Base-by-base conservation (phyloP, 2,888 invertebrate species). In the Phaonia tiefii region DNA sequence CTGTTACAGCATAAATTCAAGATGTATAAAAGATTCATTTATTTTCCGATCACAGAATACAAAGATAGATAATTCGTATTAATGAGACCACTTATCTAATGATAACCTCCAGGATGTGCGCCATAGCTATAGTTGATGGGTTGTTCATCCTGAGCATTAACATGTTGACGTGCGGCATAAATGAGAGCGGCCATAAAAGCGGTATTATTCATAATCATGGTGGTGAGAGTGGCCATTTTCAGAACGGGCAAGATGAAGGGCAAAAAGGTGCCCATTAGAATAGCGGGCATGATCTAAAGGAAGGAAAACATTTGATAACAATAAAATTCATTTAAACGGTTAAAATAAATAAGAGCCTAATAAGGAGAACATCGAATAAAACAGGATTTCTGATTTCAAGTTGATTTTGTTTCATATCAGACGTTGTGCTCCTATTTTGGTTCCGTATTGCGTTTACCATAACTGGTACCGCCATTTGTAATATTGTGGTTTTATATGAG, bases 161-260 rank as follows among this genome's bases (percentile, higher is more conserved):
- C 88, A 79, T 89, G 88, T 1, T 87, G 89, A 63, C 89, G 86
- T 1, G 90, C 90, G 1, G 90, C 89, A 79, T 90, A 91, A 63
- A 91, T 86, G 42, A 91, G 82, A 0, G 94, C 93, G 0, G 94
- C 93, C 26, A 92, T 91, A 46, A 95, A 91, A 0, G 94, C 94
- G 91, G 94, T 93, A 84, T 94, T 93, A 88, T 95, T 95, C 60
- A 95, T 89, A 88, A 94, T 91, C 0, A 92, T 92, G 0, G 93
- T 92, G 60, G 92, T 91, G 37, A 94, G 89, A 0, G 93, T 93
- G 87, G 93, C 93, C 92, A 95, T 92, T 87, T 94, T 94, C 15
- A 95, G 86, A 0, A 93, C 93, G 0, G 95, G 95, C 85, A 95
- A 88, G 17, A 94, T 88, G 88, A 95, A 95, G 0, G 95, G 95